phyloP scores from a whole-genome alignment of 2,888 invertebrate species.

The Lucinisca nassula region DNA sequence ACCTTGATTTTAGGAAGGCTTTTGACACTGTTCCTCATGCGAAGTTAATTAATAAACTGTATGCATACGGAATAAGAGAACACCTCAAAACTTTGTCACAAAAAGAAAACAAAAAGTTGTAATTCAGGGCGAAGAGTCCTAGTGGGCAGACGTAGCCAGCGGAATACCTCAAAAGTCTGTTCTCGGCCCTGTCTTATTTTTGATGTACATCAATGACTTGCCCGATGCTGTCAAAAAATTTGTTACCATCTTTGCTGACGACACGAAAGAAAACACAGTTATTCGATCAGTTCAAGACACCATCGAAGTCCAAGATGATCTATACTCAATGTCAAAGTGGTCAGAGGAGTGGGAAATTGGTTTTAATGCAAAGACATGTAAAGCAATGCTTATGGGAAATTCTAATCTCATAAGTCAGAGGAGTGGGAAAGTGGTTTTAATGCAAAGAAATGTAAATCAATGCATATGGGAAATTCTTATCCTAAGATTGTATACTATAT shows the following conservation, averaged over 20 bases:
- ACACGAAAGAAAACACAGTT: no score
- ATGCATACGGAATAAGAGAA: background rate
- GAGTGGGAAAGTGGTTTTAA: background rate
- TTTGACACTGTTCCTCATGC: constrained; percentile 25
- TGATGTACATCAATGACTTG: constrained; percentile 31
- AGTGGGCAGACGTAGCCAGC: constrained; percentile 17
- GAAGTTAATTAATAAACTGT: constrained; percentile 9
- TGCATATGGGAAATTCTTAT: background rate
- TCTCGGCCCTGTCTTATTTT: constrained; percentile 15
- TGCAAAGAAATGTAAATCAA: constrained; percentile 1
- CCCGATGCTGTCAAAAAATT: background rate
- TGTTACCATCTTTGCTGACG: constrained; percentile 11
- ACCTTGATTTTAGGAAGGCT: constrained; percentile 26
- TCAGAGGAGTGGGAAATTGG: no score
- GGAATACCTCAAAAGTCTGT: constrained; percentile 35
- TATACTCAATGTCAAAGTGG: no score
- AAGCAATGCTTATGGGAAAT: no score
- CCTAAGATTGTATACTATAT: background rate
- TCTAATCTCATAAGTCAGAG: no score
- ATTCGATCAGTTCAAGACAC: no score
- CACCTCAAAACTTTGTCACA: constrained; percentile 6
- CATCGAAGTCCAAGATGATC: no score
- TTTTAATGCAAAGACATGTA: no score
- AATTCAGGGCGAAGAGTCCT: constrained; percentile 8
- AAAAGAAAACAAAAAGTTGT: constrained; percentile 29